Base-by-base conservation (phyloP, 1,140 invertebrate species). In the Drosophila sulfurigaster region DNA sequence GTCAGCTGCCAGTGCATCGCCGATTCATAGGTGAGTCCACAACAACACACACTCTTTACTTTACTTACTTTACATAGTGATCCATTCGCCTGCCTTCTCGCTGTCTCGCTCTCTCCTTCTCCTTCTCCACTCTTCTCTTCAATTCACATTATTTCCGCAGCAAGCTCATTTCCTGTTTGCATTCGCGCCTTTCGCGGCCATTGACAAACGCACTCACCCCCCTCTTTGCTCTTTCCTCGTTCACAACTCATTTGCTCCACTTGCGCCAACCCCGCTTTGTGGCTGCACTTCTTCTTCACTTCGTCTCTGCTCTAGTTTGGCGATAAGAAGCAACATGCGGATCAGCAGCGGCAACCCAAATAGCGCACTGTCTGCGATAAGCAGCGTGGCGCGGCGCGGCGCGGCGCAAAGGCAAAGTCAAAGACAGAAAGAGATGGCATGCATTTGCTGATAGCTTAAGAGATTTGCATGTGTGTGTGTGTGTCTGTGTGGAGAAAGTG, bases 1-100 rank as follows among this genome's bases (percentile, higher is more conserved):
- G 80, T 75, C 91, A 79, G 75, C 64, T 59, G 57, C 91, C 60
- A 88, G 87, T 79, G 81, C 86, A 80, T 79, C 91, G 45, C 85
- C 90, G 58, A 92, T 92, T 79, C 91, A 92, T 80, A 92, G 92
- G 92, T 92, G 62, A 88, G 85, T 87, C 20, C 20, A 16, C 11
- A 38, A 32, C 30, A 32, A 8, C 35, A 38, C 3, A 38, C 35
- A 38, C 6, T 38, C 8, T 6, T 6, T 10, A 38, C 2, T 38
- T 38, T 38, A 38, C 10, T 38, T 38, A 38, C 10, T 8, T 10
- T 10, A 38, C 35, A 3, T 10, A 10, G 6, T 10, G 35, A 38
- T 38, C 35, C 20, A 25, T 25, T 25, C 20, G 20, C 20, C 3
- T 25, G 3, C 20, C 20, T 3, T 8, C 7, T 10, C 35, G 8